Evolutionary conservation across 1,140 invertebrate species (phyloP), one percentile per base, ranked within the genome.

Genomic region (Holotrichia oblita): DNA sequence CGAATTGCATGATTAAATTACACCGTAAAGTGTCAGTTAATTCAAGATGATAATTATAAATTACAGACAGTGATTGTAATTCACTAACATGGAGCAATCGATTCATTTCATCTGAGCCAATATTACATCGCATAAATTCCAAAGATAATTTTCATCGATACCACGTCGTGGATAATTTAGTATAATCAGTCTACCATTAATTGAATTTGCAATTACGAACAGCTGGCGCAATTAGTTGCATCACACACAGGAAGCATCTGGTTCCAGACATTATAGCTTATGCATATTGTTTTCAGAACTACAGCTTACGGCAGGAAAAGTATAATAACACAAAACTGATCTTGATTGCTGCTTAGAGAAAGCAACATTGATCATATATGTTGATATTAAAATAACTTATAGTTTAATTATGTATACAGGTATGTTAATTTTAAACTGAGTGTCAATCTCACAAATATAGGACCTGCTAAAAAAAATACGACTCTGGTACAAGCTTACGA

Each of bases 41-140:
- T 69, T 69, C 20, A 69, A 69, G 61, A 69, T 14, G 20, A 34
- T 27, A 27, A 69, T 55, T 69, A 34, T n/a, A 34, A 69, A 22
- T 69, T 69, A 22, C 61, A 12, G 20, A 3, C 61, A 22, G 27
- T 22, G 27, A 69, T 27, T 69, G 61, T 69, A 69, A 69, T 69
- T 69, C 22, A 34, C 61, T 34, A 22, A 69, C 61, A 22, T 22
- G 27, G 10, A 10, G 61, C 22, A 69, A 34, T 69, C 61, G 61
- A 34, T 69, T 69, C 61, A 12, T 24, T 69, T 69, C 61, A 69
- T 69, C 22, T 69, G 61, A 69, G 20, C 61, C 22, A 69, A 69
- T 69, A 69, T 69, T 69, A 69, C 27, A 22, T 24, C 22, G 61
- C 61, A 69, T 69, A 69, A 69, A 69, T 69, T 69, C 22, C 61